Evolutionary conservation across 2,113 vertebrate species (phyloP).

Genomic region (Sinosuthora webbiana): DNA sequence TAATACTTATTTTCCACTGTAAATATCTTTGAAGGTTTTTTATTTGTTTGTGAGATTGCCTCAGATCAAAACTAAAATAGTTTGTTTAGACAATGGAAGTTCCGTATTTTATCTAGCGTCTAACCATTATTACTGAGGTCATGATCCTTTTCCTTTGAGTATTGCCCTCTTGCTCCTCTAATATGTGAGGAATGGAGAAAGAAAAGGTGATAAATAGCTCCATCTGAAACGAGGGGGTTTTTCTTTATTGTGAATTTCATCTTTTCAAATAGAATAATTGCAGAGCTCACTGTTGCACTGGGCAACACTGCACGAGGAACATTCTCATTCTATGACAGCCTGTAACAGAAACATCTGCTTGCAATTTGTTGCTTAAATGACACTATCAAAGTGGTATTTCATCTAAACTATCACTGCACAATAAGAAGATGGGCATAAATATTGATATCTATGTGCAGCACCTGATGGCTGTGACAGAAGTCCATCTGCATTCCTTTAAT

Average conservation of each 20-base stretch:
- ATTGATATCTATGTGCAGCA: neutral
- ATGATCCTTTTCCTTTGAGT: neutral
- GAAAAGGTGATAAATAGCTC: neutral
- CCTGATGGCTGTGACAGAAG: neutral
- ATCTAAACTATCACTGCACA: neutral
- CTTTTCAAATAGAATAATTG: neutral
- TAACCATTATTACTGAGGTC: neutral
- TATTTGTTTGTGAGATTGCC: neutral
- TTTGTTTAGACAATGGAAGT: neutral
- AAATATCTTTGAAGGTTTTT: neutral
- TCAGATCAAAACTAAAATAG: neutral
- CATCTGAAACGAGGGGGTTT: accelerated
- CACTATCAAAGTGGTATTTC: neutral
- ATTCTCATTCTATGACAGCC: neutral
- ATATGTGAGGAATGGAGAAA: neutral
- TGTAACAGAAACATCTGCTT: neutral
- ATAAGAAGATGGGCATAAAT: neutral
- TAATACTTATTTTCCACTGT: neutral
- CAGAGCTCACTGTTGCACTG: neutral
- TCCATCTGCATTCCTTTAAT: neutral
- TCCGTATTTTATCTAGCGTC: neutral
- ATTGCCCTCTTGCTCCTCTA: neutral
- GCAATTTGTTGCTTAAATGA: neutral
- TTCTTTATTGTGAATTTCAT: neutral
- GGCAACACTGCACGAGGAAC: neutral